Base-by-base conservation (phyloP, 2,113 vertebrate species). In the Calcarius ornatus region DNA sequence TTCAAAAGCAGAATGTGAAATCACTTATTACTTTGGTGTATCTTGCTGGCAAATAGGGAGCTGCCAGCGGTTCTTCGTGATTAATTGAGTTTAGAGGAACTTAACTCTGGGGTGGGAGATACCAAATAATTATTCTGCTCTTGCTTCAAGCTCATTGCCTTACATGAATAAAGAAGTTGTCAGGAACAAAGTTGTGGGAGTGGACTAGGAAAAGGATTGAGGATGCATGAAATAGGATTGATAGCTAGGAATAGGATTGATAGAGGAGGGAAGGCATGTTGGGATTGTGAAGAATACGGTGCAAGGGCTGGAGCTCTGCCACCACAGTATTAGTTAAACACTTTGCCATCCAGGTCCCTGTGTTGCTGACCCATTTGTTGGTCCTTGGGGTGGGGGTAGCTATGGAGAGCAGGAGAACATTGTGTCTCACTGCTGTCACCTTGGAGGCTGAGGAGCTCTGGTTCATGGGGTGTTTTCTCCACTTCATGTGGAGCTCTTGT, bases 1-100 rank as follows among this genome's bases (percentile, higher is more conserved):
- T 91, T 90, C 87, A 93, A 88, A 92, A 91, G 78, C 50, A 76
- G 84, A 85, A 94, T 90, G 90, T 92, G 68, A 82, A 91, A 90
- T 96, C 27, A 2, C 54, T 75, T 92, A 87, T 40, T 91, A 61
- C 78, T 95, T 91, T 43, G 68, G 63, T 85, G 59, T 79, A 22
- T 88, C 78, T 91, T 84, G 42, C 78, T 95, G 66, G 78, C 87
- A 92, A 86, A 86, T 57, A 57, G 81, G 63, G 87, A 95, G 79
- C 92, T 95, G 90, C 66, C 54, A 77, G 75, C 16, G 9, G 75
- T 90, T 94, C 68, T 79, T 79, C 0, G 0, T 93, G 93, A 93
- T 89, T 87, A 89, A 92, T 69, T 82, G 87, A 71, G 77, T 96
- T 91, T 57, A 80, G 75, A 91, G 78, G 81, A 97, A 73, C 83